phyloP scores from a whole-genome alignment of 1,140 invertebrate species.

The Sminthurinus signatus region DNA sequence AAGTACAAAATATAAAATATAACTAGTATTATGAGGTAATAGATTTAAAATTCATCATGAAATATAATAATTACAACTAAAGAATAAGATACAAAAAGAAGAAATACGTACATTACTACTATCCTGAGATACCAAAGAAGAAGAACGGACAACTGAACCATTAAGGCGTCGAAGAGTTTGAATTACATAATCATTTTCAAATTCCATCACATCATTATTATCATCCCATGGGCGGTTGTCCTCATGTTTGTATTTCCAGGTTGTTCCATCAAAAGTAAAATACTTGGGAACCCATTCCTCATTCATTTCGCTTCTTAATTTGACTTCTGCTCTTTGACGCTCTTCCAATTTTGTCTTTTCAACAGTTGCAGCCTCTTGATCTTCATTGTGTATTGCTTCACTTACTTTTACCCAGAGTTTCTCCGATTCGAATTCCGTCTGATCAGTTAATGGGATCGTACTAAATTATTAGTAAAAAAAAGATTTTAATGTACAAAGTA shows the following conservation, averaged over 20 bases:
- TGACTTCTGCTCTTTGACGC: constrained; percentile 64
- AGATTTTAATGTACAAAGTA: no score
- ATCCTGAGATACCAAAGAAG: constrained; percentile 42
- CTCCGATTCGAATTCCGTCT: constrained; percentile 75
- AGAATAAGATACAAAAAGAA: neutral
- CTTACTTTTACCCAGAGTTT: constrained; percentile 78
- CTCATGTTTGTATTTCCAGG: constrained; percentile 70
- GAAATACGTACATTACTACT: constrained; percentile 2
- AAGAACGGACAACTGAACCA: constrained; percentile 45
- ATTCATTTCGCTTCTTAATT: constrained; percentile 57
- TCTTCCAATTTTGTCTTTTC: constrained; percentile 85
- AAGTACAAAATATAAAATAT: no score
- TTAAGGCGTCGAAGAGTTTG: constrained; percentile 49
- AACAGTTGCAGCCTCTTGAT: constrained; percentile 76
- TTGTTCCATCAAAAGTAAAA: constrained; percentile 62
- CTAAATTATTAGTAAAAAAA: no score
- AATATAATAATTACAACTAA: neutral
- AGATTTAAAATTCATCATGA: no score
- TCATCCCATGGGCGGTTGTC: constrained; percentile 74
- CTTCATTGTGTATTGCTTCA: constrained; percentile 67
- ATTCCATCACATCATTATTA: constrained; percentile 72
- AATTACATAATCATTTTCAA: constrained; percentile 54
- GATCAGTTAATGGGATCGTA: constrained; percentile 69
- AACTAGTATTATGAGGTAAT: no score
- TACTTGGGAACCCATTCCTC: constrained; percentile 61